phyloP scores from a whole-genome alignment of 30 jellyfish, hydroid and myxozoan species.

The Aurelia sp. region DNA sequence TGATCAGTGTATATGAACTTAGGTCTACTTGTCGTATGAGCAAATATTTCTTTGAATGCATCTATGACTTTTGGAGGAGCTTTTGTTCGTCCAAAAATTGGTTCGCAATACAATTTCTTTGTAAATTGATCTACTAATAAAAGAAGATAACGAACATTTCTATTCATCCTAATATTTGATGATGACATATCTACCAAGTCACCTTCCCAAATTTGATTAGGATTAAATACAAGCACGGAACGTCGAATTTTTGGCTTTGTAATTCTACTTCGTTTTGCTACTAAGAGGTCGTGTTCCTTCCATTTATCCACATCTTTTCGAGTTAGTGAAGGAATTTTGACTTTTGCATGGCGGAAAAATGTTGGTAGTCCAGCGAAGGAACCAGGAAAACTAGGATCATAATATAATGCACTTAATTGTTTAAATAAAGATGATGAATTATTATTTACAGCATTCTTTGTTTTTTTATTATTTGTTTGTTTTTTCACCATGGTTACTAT shows the following conservation, averaged over 20 bases:
- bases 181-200: neutral
- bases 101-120: neutral
- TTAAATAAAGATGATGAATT: too few species aligned
- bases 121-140: neutral
- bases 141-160: neutral
- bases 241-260: neutral
- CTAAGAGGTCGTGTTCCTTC: neutral
- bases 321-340: neutral
- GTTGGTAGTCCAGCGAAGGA: neutral
- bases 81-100: neutral
- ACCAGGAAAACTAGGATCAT: neutral
- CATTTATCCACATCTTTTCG: neutral
- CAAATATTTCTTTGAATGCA: neutral
- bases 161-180: neutral
- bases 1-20: neutral
- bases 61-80: neutral
- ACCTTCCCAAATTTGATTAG: neutral
- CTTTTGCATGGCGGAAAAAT: neutral
- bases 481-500: too few species aligned
- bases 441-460: too few species aligned
- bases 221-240: neutral
- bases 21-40: neutral
- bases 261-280: too few species aligned
- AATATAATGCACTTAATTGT: too few species aligned
- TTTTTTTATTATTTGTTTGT: too few species aligned